Conservation (phyloP, 2,113 vertebrate species). For the Psilopsiagon aymara region DNA sequence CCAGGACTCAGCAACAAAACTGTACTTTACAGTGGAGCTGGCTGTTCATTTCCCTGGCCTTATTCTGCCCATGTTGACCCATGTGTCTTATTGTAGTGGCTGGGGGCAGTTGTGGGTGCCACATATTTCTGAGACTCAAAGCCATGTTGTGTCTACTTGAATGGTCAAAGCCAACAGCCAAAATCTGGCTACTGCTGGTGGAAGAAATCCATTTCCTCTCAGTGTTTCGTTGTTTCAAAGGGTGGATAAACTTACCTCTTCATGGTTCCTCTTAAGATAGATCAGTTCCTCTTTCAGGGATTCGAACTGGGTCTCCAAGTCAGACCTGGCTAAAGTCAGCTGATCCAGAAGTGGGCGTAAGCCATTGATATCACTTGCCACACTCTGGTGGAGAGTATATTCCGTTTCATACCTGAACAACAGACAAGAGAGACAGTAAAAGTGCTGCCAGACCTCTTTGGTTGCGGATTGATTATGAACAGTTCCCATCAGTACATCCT, state of each 20-base stretch:
- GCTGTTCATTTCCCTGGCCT: not conserved
- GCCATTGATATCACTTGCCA: conserved; percentile 76
- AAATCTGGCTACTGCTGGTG: not conserved
- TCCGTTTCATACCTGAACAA: conserved; percentile 72
- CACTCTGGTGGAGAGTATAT: conserved; percentile 68
- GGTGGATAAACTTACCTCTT: conserved; percentile 79
- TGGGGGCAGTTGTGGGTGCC: not conserved
- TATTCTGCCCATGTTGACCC: not conserved
- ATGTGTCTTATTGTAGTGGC: not conserved
- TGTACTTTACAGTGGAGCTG: not conserved
- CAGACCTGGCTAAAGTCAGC: conserved; percentile 74
- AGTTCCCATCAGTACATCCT: not conserved
- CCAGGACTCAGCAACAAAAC: not conserved
- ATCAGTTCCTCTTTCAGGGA: conserved; percentile 90
- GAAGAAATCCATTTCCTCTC: not conserved
- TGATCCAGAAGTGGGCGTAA: conserved; percentile 76
- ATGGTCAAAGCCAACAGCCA: not conserved
- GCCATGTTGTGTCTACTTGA: not conserved
- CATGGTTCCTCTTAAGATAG: conserved; percentile 90
- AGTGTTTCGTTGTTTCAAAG: not conserved
- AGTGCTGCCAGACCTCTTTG: not conserved
- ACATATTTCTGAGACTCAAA: not conserved
- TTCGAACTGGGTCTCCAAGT: conserved; percentile 81
- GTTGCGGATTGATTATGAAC: not conserved
- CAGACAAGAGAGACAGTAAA: not conserved